Evolutionary conservation across 2,113 vertebrate species (phyloP), one percentile per base, ranked within the genome.

Genomic region (Kryptolebias marmoratus): DNA sequence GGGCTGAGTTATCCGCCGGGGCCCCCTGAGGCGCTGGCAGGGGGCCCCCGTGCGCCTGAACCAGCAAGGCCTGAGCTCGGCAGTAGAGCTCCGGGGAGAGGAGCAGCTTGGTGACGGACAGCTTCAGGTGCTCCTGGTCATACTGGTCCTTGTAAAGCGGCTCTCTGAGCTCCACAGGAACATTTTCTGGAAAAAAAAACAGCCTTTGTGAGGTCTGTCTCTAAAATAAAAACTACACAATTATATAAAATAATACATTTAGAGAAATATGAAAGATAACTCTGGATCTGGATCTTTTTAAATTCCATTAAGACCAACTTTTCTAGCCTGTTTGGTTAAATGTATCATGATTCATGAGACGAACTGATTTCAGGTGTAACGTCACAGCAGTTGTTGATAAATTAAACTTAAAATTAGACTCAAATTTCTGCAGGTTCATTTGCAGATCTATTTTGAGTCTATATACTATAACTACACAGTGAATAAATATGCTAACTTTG

Each of bases 71-170:
- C 86, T 94, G 95, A 42, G 89, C 92, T 28, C 93, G 87, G 86
- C 95, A 95, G 92, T 97, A 97, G 62, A 94, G 91, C 73, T 96
- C 95, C 0, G 95, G 90, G 0, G 96, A 96, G 10, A 95, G 88
- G 32, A 97, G 93, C 77, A 96, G 89, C 82, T 92, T 87, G 16
- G 92, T 93, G 58, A 96, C 89, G 0, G 93, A 90, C 0, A 95
- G 95, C 71, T 95, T 95, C 67, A 97, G 90, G 64, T 94, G 95
- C 71, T 96, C 95, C 58, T 95, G 94, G 5, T 93, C 93, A 36
- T 95, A 95, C 89, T 96, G 95, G 89, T 95, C 94, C 0, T 89
- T 93, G 77, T 96, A 95, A 65, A 96, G 92, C 0, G 95, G 95
- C 28, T 96, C 95, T 30, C 90, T 90, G 49, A 97, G 86, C 90